Conservation (phyloP, 2,888 invertebrate genomes). For the Mylabris sibirica region DNA sequence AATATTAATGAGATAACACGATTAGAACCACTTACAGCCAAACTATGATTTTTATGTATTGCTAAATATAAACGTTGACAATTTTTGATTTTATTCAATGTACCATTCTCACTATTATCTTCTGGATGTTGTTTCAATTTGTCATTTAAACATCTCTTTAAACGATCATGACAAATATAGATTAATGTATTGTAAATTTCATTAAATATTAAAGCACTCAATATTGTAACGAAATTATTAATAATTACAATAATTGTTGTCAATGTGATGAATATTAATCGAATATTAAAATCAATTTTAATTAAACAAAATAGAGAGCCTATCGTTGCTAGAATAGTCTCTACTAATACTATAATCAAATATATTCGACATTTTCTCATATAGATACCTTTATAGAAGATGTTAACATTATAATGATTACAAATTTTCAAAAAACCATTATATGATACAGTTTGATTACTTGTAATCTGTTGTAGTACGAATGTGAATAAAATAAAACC, state of each 20-base stretch:
- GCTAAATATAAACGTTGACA: constrained; percentile 6
- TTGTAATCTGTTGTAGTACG: background rate
- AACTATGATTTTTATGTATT: background rate
- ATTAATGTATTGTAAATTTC: background rate
- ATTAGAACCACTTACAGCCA: background rate
- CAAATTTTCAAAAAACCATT: background rate
- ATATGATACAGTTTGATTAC: background rate
- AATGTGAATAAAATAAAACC: background rate
- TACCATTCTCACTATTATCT: background rate
- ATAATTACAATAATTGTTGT: background rate
- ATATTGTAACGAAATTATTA: background rate
- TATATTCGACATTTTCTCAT: background rate
- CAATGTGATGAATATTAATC: background rate
- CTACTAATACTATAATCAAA: background rate
- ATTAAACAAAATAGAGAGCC: background rate
- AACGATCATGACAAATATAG: background rate
- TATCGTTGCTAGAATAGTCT: background rate
- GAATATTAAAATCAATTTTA: background rate
- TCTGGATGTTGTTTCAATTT: background rate
- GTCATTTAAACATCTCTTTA: background rate
- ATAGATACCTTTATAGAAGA: background rate
- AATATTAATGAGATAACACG: background rate
- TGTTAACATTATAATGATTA: background rate
- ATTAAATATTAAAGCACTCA: background rate
- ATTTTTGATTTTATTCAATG: background rate